These are phyloP conservation scores for Patiria miniata DNA, from an alignment of 35 echinoderm and acorn worm genomes.

Conservation along the genomic window DNA sequence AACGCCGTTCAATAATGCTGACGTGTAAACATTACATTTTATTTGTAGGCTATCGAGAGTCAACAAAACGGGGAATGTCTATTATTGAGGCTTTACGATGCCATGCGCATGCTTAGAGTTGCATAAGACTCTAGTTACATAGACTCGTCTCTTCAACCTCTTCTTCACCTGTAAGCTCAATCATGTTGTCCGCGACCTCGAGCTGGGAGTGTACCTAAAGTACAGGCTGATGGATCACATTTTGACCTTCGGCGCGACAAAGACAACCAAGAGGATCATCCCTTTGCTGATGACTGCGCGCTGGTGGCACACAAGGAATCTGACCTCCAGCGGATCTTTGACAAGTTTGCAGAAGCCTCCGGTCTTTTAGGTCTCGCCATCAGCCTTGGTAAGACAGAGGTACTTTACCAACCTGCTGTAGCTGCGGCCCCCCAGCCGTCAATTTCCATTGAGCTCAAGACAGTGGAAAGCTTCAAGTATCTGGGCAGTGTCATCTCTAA, in stretches of 20 bases:
- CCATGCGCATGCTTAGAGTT: no score
- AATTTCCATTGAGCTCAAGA: neutral
- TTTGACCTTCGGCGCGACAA: conserved; percentile 38
- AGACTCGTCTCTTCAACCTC: conserved; percentile 50
- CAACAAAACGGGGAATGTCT: no score
- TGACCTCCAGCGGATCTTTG: conserved; percentile 23
- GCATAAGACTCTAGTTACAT: no score
- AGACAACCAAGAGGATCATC: neutral
- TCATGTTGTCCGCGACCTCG: conserved; percentile 19
- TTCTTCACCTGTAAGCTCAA: conserved; percentile 39
- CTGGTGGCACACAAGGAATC: conserved; percentile 13
- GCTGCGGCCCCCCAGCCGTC: neutral
- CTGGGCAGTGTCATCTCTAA: conserved; percentile 21
- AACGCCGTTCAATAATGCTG: no score
- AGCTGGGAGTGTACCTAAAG: conserved; percentile 18
- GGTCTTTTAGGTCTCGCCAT: conserved; percentile 36
- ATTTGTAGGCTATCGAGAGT: no score
- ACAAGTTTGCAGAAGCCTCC: conserved; percentile 38
- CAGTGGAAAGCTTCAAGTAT: conserved; percentile 25
- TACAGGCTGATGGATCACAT: conserved; percentile 30
- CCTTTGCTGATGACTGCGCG: conserved; percentile 36
- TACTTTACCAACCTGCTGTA: conserved; percentile 9
- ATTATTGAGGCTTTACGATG: no score
- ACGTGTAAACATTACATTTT: no score
- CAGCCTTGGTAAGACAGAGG: conserved; percentile 52